Evolutionary conservation across 2,888 invertebrate genomes (phyloP).

Genomic region (Nymphalis urticae): DNA sequence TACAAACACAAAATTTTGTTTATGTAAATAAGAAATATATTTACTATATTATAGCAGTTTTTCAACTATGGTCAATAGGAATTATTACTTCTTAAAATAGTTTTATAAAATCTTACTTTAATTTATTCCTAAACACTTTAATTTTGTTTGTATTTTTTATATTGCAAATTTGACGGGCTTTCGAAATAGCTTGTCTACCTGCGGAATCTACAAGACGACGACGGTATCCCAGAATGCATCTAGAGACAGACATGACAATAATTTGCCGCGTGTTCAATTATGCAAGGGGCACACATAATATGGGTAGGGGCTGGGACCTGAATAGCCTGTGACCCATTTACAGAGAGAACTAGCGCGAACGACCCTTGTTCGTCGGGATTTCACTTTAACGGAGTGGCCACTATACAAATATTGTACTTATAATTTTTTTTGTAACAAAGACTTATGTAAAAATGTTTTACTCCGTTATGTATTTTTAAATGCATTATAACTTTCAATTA

Average conservation of each 20-base stretch:
- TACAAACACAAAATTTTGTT: too few species aligned
- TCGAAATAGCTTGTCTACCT: slow-evolving; percentile 22
- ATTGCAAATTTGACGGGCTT: not conserved
- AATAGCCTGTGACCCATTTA: slow-evolving; percentile 79
- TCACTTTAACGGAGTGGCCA: slow-evolving; percentile 45
- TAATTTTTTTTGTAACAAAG: slow-evolving; percentile 4
- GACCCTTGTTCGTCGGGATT: slow-evolving; percentile 58
- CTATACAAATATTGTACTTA: slow-evolving; percentile 39
- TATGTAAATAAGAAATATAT: too few species aligned
- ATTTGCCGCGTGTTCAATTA: slow-evolving; percentile 78
- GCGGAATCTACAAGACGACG: slow-evolving; percentile 35
- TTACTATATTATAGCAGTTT: too few species aligned
- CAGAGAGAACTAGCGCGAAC: slow-evolving; percentile 64
- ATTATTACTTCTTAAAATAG: too few species aligned
- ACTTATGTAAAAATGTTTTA: not conserved
- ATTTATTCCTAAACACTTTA: not conserved
- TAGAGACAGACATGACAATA: slow-evolving; percentile 68
- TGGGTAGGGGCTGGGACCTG: slow-evolving; percentile 56
- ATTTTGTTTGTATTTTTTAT: not conserved
- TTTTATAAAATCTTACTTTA: too few species aligned
- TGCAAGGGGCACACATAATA: slow-evolving; percentile 71
- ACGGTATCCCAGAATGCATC: slow-evolving; percentile 53
- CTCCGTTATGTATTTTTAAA: not conserved
- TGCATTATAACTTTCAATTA: not conserved
- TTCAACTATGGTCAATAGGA: too few species aligned